Evolutionary conservation across 2,113 vertebrate genomes (phyloP), one percentile per base, ranked within the genome.

Genomic region (Octodon degus): DNA sequence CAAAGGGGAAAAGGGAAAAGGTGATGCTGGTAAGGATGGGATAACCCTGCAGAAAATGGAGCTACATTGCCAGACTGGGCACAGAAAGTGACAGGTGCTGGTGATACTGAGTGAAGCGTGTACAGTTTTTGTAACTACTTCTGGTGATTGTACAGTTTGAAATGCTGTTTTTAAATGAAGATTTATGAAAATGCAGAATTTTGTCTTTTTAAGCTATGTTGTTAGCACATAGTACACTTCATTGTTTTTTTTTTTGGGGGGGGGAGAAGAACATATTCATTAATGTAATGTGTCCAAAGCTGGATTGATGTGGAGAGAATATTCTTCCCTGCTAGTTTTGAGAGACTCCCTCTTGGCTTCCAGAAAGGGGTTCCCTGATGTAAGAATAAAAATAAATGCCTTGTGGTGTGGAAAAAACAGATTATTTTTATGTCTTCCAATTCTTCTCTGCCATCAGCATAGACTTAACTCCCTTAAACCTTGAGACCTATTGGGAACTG

Each of bases 161-260:
- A 80, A 34, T 50, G 53, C 47, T 74, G 7, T 77, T 99, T 99
- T 99, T 99, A 98, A 98, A 99, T 99, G 98, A 98, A 98, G 98
- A 98, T 99, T 99, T 99, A 98, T 98, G 98, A 99, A 98, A 98
- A 99, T 99, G 98, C 98, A 98, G 98, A 99, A 98, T 98, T 99
- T 99, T 98, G 98, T 89, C 98, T 98, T 98, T 99, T 98, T 95
- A 30, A 79, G 13, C 43, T 50, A 47, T 77, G 43, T 79, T 50
- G 43, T 50, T 79, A 50, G 40, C 43, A 32, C 27, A 50, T 16
- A 20, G 30, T 80, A 53, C 7, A 27, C 40, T 47, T 77, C 40
- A 47, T 30, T 77, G 40, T 30, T 50, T 50, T 50, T 27, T 43
- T 58, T 3, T 58, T 53, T 53, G 9, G 50, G 9, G 50, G 9